Percentiles rank a stretch among this genome's conserved stretches.
These are phyloP conservation scores for Hermetia illucens DNA, from an alignment of 1,140 invertebrate species.

Conservation along the genomic window DNA sequence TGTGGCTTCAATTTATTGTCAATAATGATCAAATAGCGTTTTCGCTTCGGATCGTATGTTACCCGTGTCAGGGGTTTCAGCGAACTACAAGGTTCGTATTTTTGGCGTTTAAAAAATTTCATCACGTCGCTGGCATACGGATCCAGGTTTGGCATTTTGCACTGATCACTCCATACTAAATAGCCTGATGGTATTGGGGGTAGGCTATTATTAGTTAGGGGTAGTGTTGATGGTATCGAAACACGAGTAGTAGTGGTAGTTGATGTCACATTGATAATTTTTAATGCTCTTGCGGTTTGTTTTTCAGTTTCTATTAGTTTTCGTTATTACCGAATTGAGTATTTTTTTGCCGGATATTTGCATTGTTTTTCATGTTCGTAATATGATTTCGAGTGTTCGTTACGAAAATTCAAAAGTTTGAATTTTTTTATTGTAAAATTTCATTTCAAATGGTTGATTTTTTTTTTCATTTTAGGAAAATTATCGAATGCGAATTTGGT, in stretches of 20 bases:
- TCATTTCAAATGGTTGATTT: too few relatives aligned
- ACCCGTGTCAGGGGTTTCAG: slow-evolving; percentile 33
- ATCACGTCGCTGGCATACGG: slow-evolving; percentile 50
- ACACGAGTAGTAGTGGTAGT: not conserved
- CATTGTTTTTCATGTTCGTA: too few relatives aligned
- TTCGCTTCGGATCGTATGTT: slow-evolving; percentile 14
- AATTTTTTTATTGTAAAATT: too few relatives aligned
- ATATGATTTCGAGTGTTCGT: too few relatives aligned
- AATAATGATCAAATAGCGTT: slow-evolving; percentile 18
- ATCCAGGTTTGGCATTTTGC: slow-evolving; percentile 51
- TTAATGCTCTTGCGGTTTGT: not conserved
- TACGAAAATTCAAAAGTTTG: too few relatives aligned
- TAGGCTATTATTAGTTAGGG: slow-evolving; percentile 1
- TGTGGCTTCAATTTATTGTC: slow-evolving; percentile 18
- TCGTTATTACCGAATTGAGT: not conserved
- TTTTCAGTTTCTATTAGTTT: not conserved
- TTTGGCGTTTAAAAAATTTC: slow-evolving; percentile 38
- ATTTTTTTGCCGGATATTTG: not conserved
- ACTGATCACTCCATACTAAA: slow-evolving; percentile 51
- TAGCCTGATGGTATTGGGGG: slow-evolving; percentile 32
- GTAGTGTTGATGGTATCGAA: not conserved
- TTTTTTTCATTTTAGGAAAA: too few relatives aligned
- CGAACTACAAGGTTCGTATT: slow-evolving; percentile 40
- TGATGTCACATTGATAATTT: not conserved
- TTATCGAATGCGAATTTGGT: too few relatives aligned